Evolutionary conservation across 2,888 invertebrate species (phyloP).

Genomic region (Eilema griseolum): DNA sequence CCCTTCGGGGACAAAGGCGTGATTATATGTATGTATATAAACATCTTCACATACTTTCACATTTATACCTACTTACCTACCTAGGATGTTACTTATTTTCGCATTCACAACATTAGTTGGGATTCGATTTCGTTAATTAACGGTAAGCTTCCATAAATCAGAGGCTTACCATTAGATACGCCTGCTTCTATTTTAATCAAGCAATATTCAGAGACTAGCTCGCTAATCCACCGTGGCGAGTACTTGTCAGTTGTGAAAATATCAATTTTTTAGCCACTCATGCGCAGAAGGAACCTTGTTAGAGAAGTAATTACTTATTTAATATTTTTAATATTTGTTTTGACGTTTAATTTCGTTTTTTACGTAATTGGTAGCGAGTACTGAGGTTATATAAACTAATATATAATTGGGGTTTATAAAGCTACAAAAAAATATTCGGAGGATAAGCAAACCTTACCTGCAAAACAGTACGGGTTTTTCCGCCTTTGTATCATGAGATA

Average conservation of each 20-base stretch:
- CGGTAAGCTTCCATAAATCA: not conserved
- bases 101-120: no score
- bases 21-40: no score
- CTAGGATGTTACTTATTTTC: no score
- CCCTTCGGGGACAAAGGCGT: no score
- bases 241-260: not conserved
- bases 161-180: not conserved
- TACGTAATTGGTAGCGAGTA: no score
- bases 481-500: no score
- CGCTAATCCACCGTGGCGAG: not conserved
- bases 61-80: no score
- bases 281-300: not conserved
- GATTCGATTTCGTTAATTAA: slow-evolving; percentile 11
- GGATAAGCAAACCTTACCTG: no score
- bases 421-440: no score
- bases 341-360: no score
- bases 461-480: no score
- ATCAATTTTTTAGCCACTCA: not conserved
- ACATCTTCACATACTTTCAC: no score
- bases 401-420: not conserved
- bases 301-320: not conserved
- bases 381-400: not conserved
- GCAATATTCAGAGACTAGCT: not conserved
- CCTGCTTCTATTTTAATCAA: not conserved
- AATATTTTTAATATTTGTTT: not conserved